A percentile compares a stretch with the other conserved stretches of the same genome.
phyloP scores from a whole-genome alignment of 1,140 invertebrate genomes.

The Batillaria attramentaria region DNA sequence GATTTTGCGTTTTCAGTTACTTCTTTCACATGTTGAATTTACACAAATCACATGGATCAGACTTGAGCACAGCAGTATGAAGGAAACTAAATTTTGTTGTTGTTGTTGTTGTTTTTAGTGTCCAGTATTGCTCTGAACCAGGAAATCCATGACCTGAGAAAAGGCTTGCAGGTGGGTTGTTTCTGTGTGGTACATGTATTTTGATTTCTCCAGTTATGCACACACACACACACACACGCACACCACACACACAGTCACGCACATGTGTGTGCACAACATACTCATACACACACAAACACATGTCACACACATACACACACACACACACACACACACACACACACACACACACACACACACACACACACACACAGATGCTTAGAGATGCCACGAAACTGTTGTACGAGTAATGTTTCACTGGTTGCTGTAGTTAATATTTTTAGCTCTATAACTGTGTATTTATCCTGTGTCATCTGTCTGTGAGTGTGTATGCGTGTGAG shows the following conservation, averaged over 20 bases:
- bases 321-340: neutral
- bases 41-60: no score
- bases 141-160: conserved; percentile 64
- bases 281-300: neutral
- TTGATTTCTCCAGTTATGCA: no score
- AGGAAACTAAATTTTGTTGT: conserved; percentile 15
- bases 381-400: no score
- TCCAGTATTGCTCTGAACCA: conserved; percentile 58
- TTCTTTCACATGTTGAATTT: no score
- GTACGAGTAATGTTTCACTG: no score
- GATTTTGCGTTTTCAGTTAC: no score
- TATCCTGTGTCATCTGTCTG: neutral
- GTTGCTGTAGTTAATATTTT: no score
- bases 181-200: neutral
- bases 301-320: neutral
- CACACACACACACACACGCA: no score
- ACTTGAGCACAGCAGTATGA: no score
- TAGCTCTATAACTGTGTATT: neutral
- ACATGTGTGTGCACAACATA: no score
- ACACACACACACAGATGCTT: neutral
- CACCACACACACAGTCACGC: no score
- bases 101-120: conserved; percentile 47
- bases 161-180: conserved; percentile 62
- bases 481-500: neutral
- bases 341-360: neutral